These are phyloP conservation scores for Bos indicus DNA, from an alignment of 2,113 vertebrate species.

Conservation along the genomic window DNA sequence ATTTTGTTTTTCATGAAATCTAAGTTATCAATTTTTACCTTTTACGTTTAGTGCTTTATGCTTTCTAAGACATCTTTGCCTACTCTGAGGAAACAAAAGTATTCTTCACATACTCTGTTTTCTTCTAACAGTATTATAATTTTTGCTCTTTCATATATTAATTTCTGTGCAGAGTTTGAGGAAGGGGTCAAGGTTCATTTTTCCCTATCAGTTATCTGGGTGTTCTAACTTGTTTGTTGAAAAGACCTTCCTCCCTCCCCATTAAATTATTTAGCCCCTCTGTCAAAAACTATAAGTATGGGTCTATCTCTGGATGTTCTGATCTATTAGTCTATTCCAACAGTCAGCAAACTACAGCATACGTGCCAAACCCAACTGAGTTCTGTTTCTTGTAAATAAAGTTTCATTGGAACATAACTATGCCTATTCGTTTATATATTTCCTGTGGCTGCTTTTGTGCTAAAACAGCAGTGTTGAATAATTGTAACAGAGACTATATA, in stretches of 20 bases:
- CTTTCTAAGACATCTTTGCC: not conserved
- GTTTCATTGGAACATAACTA: not conserved
- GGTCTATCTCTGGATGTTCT: not conserved
- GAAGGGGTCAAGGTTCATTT: not conserved
- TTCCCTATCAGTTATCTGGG: not conserved
- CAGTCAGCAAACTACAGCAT: not conserved
- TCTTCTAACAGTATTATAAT: not conserved
- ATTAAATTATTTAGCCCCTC: not conserved
- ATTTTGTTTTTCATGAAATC: not conserved
- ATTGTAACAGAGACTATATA: not conserved
- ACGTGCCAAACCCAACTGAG: not conserved
- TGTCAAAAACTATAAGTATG: not conserved
- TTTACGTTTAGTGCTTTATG: not conserved
- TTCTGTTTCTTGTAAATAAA: not conserved
- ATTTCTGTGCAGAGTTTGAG: not conserved
- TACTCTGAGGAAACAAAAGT: not conserved
- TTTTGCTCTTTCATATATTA: not conserved
- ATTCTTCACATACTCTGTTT: not conserved
- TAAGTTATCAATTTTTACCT: not conserved
- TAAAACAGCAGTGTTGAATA: not conserved
- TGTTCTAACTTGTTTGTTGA: not conserved
- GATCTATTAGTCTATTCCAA: not conserved
- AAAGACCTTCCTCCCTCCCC: not conserved
- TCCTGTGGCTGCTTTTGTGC: not conserved
- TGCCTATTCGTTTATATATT: not conserved